Evolutionary conservation across 2,888 invertebrate species (phyloP), one percentile per base, ranked within the genome.

Genomic region (Neocrepidodera transversa): DNA sequence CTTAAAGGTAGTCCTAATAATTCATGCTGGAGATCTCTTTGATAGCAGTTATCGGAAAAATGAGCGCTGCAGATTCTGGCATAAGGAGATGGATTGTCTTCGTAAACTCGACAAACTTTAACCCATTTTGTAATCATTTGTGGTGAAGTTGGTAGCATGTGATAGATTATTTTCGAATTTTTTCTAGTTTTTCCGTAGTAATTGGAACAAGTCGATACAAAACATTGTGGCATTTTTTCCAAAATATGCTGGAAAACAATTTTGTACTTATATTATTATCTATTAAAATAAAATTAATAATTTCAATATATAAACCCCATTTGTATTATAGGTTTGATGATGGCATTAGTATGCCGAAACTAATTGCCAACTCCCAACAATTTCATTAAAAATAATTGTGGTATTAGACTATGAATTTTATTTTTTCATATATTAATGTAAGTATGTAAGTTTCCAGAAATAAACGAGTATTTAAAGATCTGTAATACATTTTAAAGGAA

Each of bases 1-100:
- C 83, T 73, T 62, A 80, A 77, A 58, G 83, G 83, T 63, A 83
- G 74, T n/a, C 83, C 83, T 30, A 83, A 77, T 57, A 83, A 78
- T 68, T 83, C 81, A 74, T 83, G 83, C 71, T 83, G 82, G 66
- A 83, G 76, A 74, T 84, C 84, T 68, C 83, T 78, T 71, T 82
- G 81, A 75, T 84, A 84, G 60, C 82, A 82, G 51, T 79, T 78
- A 51, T 77, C 74, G 11, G 82, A 81, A 66, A 84, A 84, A 71
- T 84, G 84, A 43, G 80, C 74, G 63, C 83, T 83, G 67, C 84
- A 84, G 54, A 84, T 80, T 58, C 83, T 78, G 60, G 82, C 67
- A 49, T 69, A 63, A 16, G 62, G 49, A 5, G 65, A 62, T 8
- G 65, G 58, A 47, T 62, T 64, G 53, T 66, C 63, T 5, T 63